Base-by-base conservation (phyloP, 2,888 invertebrate genomes). In the Timema cristinae region DNA sequence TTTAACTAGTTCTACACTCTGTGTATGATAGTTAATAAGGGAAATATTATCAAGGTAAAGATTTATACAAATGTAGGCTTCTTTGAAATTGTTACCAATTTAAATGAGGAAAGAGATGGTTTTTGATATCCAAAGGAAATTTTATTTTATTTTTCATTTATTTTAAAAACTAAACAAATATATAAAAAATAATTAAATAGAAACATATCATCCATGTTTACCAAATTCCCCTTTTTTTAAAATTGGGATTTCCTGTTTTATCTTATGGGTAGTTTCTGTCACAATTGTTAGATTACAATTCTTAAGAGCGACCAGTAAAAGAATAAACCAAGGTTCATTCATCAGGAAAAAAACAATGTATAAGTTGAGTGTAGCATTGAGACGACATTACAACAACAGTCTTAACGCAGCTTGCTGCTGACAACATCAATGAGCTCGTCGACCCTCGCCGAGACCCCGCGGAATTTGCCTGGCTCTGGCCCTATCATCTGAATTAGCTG, bases 401-500 rank as follows among this genome's bases (percentile, higher is more conserved):
- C 7, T 67, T 67, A 71, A 67, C 48, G 71, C 15, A 71, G 71
- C 59, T 67, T 54, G 32, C 56, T 68, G 56, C 51, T 68, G 76
- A 95, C 89, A 77, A 89, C 85, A 76, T 91, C 91, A 77, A 95
- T 91, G 77, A 94, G 86, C 78, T 90, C 89, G 83, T 95, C 95
- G 74, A 94, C 86, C 77, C 95, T 88, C 77, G 88, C 86, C 74
- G 94, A 94, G 73, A 88, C 87, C 59, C 95, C 95, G 79, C 90
- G 88, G 84, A 94, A 94, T 79, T 90, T 89, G 78, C 87, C 86
- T 66, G 95, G 94, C 82, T 91, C 90, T 10, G 95, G 95, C 47
- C 95, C 95, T 79, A 96, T 91, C 91, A 96, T 91, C 81, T 94
- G 93, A 76, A 95, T 89, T 74, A 96, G 87, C 81, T 93, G 93